These are phyloP conservation scores for Ostrea edulis DNA, from an alignment of 1,140 invertebrate genomes.

Conservation along the genomic window DNA sequence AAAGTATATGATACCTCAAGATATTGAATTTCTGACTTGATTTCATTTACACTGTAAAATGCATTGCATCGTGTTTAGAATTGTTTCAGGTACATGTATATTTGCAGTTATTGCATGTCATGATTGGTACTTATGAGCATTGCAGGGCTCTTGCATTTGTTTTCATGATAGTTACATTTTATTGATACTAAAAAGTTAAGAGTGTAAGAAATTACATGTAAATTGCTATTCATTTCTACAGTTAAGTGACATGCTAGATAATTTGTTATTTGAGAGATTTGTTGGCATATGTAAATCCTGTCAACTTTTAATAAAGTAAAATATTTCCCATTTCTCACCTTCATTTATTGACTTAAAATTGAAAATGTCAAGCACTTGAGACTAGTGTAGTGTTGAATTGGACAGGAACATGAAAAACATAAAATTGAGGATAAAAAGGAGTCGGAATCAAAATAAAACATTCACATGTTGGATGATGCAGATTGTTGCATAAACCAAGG, in stretches of 20 bases:
- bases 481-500: too few species aligned
- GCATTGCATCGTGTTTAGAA: background rate
- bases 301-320: conserved; percentile 20
- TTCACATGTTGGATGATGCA: too few species aligned
- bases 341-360: background rate
- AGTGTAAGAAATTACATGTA: background rate
- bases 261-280: conserved; percentile 37
- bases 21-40: background rate
- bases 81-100: background rate
- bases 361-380: too few species aligned
- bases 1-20: background rate
- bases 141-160: background rate
- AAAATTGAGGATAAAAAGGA: too few species aligned
- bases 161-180: background rate
- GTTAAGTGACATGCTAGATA: background rate
- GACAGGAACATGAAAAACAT: too few species aligned
- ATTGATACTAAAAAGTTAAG: background rate
- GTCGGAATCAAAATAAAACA: too few species aligned
- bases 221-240: background rate
- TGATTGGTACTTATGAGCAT: background rate
- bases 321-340: background rate
- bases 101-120: background rate
- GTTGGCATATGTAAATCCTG: conserved; percentile 14
- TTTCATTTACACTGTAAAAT: background rate
- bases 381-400: too few species aligned